Conservation (phyloP, 35 echinoderm and acorn worm genomes). For the Strongylocentrotus purpuratus region DNA sequence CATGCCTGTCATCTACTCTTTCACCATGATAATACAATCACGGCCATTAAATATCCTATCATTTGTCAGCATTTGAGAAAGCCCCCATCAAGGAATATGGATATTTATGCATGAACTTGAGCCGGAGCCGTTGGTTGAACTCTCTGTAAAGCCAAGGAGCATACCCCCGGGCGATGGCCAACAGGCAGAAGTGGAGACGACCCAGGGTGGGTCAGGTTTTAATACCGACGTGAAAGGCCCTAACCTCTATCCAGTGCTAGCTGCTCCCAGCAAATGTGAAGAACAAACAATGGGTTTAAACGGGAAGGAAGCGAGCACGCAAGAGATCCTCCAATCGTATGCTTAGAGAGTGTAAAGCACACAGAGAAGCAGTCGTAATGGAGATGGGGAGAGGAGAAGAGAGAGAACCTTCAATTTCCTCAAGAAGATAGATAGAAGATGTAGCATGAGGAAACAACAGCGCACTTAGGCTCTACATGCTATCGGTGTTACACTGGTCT, state of each 20-base stretch:
- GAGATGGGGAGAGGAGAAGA: not conserved
- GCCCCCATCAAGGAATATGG: not conserved
- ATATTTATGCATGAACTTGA: slow-evolving; percentile 6
- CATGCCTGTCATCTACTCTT: not conserved
- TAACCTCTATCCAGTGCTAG: not conserved
- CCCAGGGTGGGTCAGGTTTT: not conserved
- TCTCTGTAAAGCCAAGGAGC: not conserved
- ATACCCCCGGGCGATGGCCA: not conserved
- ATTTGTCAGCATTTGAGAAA: not conserved
- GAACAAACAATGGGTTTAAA: not conserved
- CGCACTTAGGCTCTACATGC: no score
- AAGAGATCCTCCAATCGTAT: not conserved
- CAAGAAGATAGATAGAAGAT: not conserved
- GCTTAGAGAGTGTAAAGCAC: not conserved
- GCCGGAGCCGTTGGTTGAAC: not conserved
- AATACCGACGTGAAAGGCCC: not conserved
- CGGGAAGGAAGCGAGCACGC: not conserved
- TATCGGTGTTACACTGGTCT: no score
- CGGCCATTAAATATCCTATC: not conserved
- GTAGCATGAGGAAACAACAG: not conserved
- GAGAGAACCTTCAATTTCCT: not conserved
- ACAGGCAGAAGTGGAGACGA: not conserved
- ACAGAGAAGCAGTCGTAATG: not conserved
- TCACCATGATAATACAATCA: not conserved
- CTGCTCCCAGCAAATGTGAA: not conserved